Percentiles rank a stretch among this genome's conserved stretches.
Conservation (phyloP, 2,888 invertebrate genomes). For the Steinernema scapterisci region DNA sequence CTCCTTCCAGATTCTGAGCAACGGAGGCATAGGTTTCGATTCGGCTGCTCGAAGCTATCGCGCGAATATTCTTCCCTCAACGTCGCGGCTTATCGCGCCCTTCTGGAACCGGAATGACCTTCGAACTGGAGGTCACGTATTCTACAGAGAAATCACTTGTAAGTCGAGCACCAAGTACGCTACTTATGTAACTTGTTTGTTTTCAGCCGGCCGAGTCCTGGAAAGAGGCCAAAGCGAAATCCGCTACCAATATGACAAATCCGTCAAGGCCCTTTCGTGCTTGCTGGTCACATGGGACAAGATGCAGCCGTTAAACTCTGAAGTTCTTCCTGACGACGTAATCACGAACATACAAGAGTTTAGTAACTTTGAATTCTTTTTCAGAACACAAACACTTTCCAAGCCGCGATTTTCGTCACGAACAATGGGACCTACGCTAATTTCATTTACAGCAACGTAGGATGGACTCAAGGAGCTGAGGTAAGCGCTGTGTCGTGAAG, state of each 20-base stretch:
- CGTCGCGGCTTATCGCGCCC: slow-evolving; percentile 59
- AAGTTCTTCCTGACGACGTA: slow-evolving; percentile 57
- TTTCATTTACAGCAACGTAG: slow-evolving; percentile 67
- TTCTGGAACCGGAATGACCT: slow-evolving; percentile 68
- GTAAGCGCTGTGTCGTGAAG: slow-evolving; percentile 37
- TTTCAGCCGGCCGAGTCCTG: slow-evolving; percentile 61
- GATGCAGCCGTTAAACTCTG: slow-evolving; percentile 65
- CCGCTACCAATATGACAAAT: slow-evolving; percentile 66
- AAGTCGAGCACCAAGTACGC: slow-evolving; percentile 33
- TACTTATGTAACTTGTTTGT: not conserved
- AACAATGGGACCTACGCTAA: slow-evolving; percentile 66
- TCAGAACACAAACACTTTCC: slow-evolving; percentile 67
- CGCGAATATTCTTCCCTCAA: slow-evolving; percentile 47
- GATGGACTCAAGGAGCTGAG: slow-evolving; percentile 68
- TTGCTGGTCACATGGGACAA: slow-evolving; percentile 66
- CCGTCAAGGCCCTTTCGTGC: slow-evolving; percentile 54
- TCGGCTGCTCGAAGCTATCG: slow-evolving; percentile 50
- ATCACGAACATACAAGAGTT: not conserved
- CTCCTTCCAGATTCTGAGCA: slow-evolving; percentile 56
- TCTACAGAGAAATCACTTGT: slow-evolving; percentile 65
- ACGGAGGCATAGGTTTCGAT: slow-evolving; percentile 66
- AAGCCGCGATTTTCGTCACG: slow-evolving; percentile 65
- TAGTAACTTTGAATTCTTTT: slow-evolving; percentile 19
- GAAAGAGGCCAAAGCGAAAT: slow-evolving; percentile 67
- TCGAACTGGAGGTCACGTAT: slow-evolving; percentile 64